These are phyloP conservation scores for Aphelenchoides avenae DNA, from an alignment of 1,140 invertebrate species.

Conservation along the genomic window DNA sequence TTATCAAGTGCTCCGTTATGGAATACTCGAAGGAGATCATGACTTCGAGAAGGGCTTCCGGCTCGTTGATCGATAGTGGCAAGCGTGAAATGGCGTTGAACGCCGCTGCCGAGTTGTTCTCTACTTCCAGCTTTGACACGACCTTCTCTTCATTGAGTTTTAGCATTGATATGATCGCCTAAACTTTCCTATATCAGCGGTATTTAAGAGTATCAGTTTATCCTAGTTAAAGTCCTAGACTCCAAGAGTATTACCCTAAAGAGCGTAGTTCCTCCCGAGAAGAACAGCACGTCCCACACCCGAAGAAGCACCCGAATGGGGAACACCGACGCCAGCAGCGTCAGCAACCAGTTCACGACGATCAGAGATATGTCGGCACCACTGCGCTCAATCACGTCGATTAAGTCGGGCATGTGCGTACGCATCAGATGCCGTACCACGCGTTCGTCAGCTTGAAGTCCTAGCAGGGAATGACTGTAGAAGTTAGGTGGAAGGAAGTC, in stretches of 20 bases:
- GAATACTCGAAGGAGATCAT: constrained; percentile 55
- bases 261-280: constrained; percentile 84
- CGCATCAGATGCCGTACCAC: constrained; percentile 80
- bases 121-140: constrained; percentile 16
- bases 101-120: constrained; percentile 40
- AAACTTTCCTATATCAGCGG: constrained; percentile 4
- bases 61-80: constrained; percentile 34
- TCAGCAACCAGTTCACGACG: constrained; percentile 90
- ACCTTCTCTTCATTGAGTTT: constrained; percentile 55
- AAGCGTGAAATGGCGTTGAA: constrained; percentile 47
- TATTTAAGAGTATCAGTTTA: constrained; percentile 54
- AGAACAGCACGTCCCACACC: constrained; percentile 94
- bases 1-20: constrained; percentile 52
- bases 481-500: constrained; percentile 93
- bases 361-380: constrained; percentile 87
- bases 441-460: constrained; percentile 79
- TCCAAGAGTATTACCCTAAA: constrained; percentile 91
- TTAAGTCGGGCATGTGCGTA: constrained; percentile 79
- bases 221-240: constrained; percentile 54
- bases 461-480: constrained; percentile 87
- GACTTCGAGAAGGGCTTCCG: constrained; percentile 64
- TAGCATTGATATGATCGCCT: constrained; percentile 49
- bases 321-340: constrained; percentile 94
- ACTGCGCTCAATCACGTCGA: constrained; percentile 80
- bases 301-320: constrained; percentile 89